These are phyloP conservation scores for Karalla daura DNA, from an alignment of 2,797 vertebrate species.

Conservation along the genomic window DNA sequence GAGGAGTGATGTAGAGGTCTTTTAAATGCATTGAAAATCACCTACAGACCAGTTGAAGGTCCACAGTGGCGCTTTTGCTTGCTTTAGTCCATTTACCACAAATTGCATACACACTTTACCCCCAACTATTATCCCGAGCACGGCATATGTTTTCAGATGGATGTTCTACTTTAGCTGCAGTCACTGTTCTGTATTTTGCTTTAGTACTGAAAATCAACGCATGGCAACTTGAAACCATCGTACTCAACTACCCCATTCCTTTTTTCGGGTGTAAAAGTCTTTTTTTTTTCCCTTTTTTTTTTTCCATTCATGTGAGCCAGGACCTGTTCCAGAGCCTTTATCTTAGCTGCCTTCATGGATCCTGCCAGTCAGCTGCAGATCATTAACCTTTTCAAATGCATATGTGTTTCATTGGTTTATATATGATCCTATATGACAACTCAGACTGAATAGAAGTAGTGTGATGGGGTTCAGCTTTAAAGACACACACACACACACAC, in stretches of 20 bases:
- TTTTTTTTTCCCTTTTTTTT: background rate
- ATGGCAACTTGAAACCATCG: slow-evolving; percentile 27
- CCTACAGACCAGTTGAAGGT: slow-evolving; percentile 36
- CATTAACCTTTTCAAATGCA: background rate
- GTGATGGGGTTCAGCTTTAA: background rate
- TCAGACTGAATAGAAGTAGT: background rate
- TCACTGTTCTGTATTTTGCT: slow-evolving; percentile 38
- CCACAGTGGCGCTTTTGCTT: slow-evolving; percentile 16
- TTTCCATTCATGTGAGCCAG: background rate
- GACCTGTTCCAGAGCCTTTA: slow-evolving; percentile 2
- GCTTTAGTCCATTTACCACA: slow-evolving; percentile 53
- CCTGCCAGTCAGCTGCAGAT: background rate
- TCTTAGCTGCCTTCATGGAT: background rate
- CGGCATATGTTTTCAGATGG: slow-evolving; percentile 35
- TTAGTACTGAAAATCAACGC: slow-evolving; percentile 29
- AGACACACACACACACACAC: no score
- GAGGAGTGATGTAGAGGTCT: slow-evolving; percentile 9
- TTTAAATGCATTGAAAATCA: slow-evolving; percentile 40
- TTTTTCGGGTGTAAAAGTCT: background rate
- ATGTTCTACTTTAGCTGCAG: slow-evolving; percentile 29
- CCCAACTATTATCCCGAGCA: slow-evolving; percentile 15
- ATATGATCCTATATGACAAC: background rate
- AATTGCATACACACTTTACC: slow-evolving; percentile 38
- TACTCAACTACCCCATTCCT: slow-evolving; percentile 4
- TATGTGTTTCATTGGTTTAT: background rate